phyloP scores from a whole-genome alignment of 2,113 vertebrate species.

The Erythrocebus patas region DNA sequence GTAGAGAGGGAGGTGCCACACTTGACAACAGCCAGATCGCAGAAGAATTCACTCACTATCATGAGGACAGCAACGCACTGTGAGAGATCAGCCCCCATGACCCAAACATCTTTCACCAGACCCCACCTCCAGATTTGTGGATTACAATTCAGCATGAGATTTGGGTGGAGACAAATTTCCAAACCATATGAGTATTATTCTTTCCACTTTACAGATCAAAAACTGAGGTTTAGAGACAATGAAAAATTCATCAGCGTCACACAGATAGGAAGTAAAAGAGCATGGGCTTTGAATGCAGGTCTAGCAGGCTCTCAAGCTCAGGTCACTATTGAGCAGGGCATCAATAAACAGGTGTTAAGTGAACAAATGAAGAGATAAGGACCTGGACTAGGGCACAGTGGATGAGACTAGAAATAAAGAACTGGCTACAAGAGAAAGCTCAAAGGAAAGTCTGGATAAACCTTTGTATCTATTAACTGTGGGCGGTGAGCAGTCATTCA shows the following conservation, averaged over 20 bases:
- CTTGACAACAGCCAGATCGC: too few relatives aligned
- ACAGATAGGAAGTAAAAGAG: background rate
- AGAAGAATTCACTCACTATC: too few relatives aligned
- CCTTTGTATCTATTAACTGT: background rate
- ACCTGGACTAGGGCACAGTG: background rate
- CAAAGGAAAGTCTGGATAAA: background rate
- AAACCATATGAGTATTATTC: background rate
- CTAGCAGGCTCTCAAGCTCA: background rate
- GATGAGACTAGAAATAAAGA: background rate
- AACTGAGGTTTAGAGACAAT: background rate
- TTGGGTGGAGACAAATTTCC: too few relatives aligned
- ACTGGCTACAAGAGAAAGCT: background rate
- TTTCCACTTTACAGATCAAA: background rate
- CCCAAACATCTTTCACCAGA: too few relatives aligned
- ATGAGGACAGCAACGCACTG: too few relatives aligned
- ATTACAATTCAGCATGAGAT: too few relatives aligned
- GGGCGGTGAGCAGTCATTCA: background rate
- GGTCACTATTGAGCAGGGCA: fast-evolving
- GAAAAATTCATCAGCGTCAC: background rate
- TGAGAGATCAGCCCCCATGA: too few relatives aligned
- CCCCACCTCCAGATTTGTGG: too few relatives aligned
- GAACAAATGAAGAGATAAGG: background rate
- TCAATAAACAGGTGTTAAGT: background rate
- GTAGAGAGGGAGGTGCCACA: too few relatives aligned
- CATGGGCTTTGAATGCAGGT: background rate